Percentiles rank a stretch among this genome's conserved stretches.
Conservation (phyloP, 1,140 invertebrate species). For the Eubasilissa regina region DNA sequence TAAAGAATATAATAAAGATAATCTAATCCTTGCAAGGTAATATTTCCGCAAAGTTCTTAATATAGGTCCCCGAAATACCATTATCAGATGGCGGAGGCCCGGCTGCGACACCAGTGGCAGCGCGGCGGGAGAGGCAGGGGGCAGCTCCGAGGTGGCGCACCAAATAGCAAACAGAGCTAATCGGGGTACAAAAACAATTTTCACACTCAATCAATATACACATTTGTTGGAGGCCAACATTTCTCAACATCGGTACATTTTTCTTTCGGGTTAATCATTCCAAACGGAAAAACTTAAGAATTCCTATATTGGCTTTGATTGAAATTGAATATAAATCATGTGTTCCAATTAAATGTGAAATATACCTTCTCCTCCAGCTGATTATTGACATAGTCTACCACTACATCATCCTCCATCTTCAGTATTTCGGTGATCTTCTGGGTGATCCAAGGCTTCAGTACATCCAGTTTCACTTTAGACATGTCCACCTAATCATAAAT, state of each 20-base stretch:
- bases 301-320: conserved; percentile 39
- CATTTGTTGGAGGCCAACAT: conserved; percentile 55
- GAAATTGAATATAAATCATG: conserved; percentile 43
- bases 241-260: conserved; percentile 13
- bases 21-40: conserved; percentile 14
- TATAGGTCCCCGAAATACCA: conserved; percentile 60
- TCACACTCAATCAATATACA: conserved; percentile 74
- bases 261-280: conserved; percentile 28
- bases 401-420: conserved; percentile 97
- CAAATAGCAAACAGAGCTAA: conserved; percentile 65
- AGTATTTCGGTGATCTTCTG: conserved; percentile 96
- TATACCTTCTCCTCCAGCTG: conserved; percentile 95
- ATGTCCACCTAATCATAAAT: conserved; percentile 89
- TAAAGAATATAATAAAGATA: conserved; percentile 17
- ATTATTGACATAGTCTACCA: conserved; percentile 99
- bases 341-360: conserved; percentile 12
- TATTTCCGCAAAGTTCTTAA: conserved; percentile 41
- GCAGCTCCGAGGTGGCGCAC: conserved; percentile 61
- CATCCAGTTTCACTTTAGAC: conserved; percentile 97
- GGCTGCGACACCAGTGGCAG: conserved; percentile 59
- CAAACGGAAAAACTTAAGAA: conserved; percentile 28
- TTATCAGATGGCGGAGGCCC: conserved; percentile 36
- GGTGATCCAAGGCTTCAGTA: conserved; percentile 99
- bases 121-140: conserved; percentile 63
- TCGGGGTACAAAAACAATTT: conserved; percentile 73